Base-by-base conservation (phyloP, 2,113 vertebrate species). In the Chlamydotis undulata region DNA sequence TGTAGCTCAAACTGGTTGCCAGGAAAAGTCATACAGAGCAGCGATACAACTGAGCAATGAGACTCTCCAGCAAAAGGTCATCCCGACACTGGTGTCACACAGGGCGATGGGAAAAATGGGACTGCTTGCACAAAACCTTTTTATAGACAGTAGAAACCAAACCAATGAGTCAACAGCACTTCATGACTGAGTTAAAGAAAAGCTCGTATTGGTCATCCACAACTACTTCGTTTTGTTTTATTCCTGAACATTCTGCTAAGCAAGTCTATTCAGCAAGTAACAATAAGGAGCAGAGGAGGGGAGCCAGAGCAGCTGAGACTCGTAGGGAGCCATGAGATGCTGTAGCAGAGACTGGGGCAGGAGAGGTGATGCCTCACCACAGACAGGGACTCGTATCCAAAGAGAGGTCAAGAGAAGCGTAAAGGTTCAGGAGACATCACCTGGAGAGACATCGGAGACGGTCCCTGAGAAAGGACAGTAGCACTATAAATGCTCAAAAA, bases 31-130 rank as follows among this genome's bases (percentile, higher is more conserved):
- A 45, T 21, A 80, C 1, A 4, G 79, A 91, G 76, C 60, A 84
- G 83, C 7, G 23, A 88, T 71, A 94, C 37, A 96, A 95, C 81
- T 65, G 73, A 94, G 90, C 84, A 80, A 37, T 73, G 63, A 93
- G 41, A 82, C 70, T 76, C n/a, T 85, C 59, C 74, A 90, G 60
- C 68, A 96, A 85, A 94, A 95, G 90, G 90, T 93, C 88, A 95
- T 90, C 76, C 82, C 3, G 3, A 76, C 86, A 68, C 56, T 82
- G 69, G 61, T 89, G 83, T 93, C 89, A 92, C 26, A 70, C n/a
- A 63, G 76, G 61, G 80, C 8, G 2, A 64, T 93, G 90, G 89
- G 92, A 94, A 96, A 96, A 94, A 75, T 10, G 47, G 26, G 76
- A 94, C 73, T 90, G 74, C 68, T 81, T 53, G 52, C 89, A 95